These are phyloP conservation scores for Forbesichthys papilliferus DNA, from an alignment of 2,113 vertebrate genomes.

Conservation along the genomic window DNA sequence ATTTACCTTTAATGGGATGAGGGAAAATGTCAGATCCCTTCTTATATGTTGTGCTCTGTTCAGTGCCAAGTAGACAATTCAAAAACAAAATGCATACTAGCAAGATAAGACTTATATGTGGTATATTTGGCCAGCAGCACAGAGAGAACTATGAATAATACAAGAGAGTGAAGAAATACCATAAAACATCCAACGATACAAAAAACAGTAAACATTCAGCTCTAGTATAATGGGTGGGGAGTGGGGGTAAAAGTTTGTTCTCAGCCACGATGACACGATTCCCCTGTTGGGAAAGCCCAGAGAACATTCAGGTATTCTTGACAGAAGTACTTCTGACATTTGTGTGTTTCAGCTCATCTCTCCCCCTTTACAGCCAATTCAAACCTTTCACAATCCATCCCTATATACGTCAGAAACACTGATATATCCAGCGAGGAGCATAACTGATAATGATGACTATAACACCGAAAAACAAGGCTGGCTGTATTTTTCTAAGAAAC, in stretches of 20 bases:
- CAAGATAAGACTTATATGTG: no score
- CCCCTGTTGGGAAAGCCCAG: constrained; percentile 16
- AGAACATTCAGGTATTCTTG: constrained; percentile 33
- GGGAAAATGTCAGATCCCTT: no score
- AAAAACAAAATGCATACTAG: no score
- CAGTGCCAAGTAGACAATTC: no score
- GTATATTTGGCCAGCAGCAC: no score
- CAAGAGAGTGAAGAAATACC: constrained; percentile 7
- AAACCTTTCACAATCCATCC: constrained; percentile 49
- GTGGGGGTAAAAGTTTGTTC: neutral
- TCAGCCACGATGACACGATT: constrained; percentile 13
- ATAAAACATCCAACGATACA: constrained; percentile 5
- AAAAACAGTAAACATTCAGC: constrained; percentile 35
- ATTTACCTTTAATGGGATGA: no score
- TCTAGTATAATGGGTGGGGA: neutral
- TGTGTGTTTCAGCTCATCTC: constrained; percentile 41
- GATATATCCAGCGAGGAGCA: constrained; percentile 27
- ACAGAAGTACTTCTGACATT: constrained; percentile 62
- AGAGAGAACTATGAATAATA: constrained; percentile 4
- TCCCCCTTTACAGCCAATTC: constrained; percentile 53
- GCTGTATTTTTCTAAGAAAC: constrained; percentile 37
- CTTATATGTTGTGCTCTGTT: no score
- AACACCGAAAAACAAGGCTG: constrained; percentile 64
- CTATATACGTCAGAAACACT: constrained; percentile 10
- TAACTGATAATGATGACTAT: constrained; percentile 63